These are phyloP conservation scores for Mimas tiliae DNA, from an alignment of 2,888 invertebrate species.

Conservation along the genomic window DNA sequence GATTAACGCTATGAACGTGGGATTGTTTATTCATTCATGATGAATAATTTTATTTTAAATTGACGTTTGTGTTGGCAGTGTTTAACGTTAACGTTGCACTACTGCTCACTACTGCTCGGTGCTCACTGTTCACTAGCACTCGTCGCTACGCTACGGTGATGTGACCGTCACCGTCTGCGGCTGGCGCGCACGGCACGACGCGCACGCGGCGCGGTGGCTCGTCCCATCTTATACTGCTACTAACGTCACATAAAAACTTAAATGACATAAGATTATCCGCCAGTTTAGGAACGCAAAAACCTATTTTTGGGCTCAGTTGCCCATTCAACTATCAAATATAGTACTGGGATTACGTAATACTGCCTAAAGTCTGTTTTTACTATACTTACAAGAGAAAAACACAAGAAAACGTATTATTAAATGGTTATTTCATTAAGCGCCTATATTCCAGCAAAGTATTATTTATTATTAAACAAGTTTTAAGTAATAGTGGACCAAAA, in stretches of 20 bases:
- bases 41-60: slow-evolving; percentile 78
- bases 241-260: slow-evolving; percentile 10
- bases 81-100: slow-evolving; percentile 35
- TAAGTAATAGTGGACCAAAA: no score
- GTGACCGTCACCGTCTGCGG: background rate
- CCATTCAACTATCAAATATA: slow-evolving; percentile 1
- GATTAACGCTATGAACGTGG: slow-evolving; percentile 84
- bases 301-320: background rate
- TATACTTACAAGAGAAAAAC: background rate
- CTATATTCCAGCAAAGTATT: background rate
- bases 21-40: slow-evolving; percentile 84
- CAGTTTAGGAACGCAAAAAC: background rate
- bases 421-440: background rate
- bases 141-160: background rate
- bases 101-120: background rate
- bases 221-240: background rate
- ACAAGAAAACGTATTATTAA: background rate
- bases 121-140: background rate
- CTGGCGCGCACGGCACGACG: background rate
- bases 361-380: background rate
- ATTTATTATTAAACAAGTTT: no score
- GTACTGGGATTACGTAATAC: background rate
- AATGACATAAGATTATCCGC: slow-evolving; percentile 5
- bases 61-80: slow-evolving; percentile 62
- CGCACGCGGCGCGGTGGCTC: background rate